A percentile compares a stretch with the other conserved stretches of the same genome.
These are phyloP conservation scores for Carettochelys insculpta DNA, from an alignment of 2,113 vertebrate species.

Conservation along the genomic window DNA sequence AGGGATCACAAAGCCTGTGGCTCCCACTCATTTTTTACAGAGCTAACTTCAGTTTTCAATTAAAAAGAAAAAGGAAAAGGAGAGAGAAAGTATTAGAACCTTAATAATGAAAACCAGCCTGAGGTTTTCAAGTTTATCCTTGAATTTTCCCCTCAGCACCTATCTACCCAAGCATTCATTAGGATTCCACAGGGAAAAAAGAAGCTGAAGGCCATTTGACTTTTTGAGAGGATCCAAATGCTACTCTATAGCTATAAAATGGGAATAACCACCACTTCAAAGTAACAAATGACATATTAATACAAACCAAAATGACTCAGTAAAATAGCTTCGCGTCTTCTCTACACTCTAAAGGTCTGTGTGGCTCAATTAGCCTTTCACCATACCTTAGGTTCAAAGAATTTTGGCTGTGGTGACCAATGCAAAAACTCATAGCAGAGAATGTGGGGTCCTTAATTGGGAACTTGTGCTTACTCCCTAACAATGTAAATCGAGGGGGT, in stretches of 20 bases:
- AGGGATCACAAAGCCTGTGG: not conserved
- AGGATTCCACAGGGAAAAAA: not conserved
- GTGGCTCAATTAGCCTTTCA: constrained; percentile 62
- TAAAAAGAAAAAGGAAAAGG: not conserved
- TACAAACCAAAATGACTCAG: constrained; percentile 20
- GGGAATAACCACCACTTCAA: constrained; percentile 40
- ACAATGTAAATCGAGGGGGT: constrained; percentile 64
- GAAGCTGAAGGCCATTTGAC: not conserved
- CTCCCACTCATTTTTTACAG: not conserved
- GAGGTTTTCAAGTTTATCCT: not conserved
- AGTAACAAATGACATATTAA: not conserved
- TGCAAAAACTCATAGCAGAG: constrained; percentile 67
- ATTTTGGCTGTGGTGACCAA: constrained; percentile 63
- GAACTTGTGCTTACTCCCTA: constrained; percentile 58
- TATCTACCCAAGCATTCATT: not conserved
- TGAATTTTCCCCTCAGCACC: not conserved
- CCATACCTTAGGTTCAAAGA: constrained; percentile 55
- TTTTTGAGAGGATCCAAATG: not conserved
- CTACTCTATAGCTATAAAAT: constrained; percentile 28
- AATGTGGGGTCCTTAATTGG: constrained; percentile 65
- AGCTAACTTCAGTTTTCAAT: not conserved
- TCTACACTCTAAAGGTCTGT: not conserved
- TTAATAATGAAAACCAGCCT: not conserved
- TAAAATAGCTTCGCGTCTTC: not conserved
- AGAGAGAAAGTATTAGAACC: not conserved